phyloP scores from a whole-genome alignment of 2,797 vertebrate species.

The Sphenodon punctatus region DNA sequence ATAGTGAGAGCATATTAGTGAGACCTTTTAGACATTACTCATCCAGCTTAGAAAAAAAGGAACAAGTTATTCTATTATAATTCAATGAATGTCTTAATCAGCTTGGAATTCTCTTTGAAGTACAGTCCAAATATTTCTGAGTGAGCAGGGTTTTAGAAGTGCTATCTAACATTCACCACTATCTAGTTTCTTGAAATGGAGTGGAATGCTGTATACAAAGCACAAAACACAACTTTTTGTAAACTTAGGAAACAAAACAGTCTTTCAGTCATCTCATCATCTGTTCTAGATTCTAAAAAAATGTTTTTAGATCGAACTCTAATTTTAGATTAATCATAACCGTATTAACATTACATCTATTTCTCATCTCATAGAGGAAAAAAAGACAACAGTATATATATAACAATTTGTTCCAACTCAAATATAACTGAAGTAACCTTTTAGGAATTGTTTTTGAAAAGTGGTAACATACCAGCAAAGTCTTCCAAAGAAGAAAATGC shows the following conservation, averaged over 20 bases:
- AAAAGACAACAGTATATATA: slow-evolving; percentile 24
- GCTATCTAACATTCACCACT: background rate
- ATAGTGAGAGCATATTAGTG: no score
- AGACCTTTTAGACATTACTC: no score
- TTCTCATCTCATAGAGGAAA: slow-evolving; percentile 43
- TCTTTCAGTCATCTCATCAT: background rate
- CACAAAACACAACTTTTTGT: background rate
- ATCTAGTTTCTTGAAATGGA: no score
- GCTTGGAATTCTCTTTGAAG: accelerated
- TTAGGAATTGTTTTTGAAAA: slow-evolving; percentile 44
- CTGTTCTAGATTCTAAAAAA: background rate
- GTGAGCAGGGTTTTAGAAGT: background rate
- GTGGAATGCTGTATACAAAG: no score
- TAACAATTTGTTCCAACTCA: slow-evolving; percentile 54
- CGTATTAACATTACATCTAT: slow-evolving; percentile 44
- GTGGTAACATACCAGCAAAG: slow-evolving; percentile 57
- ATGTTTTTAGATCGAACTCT: no score
- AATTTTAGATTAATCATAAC: no score
- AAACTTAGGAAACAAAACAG: background rate
- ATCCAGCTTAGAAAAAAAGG: background rate
- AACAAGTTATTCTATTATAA: background rate
- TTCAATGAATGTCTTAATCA: background rate
- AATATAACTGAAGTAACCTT: slow-evolving; percentile 36
- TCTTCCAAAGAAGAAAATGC: slow-evolving; percentile 55
- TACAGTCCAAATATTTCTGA: background rate